phyloP scores from a whole-genome alignment of 2,797 vertebrate species.

The Xenentodon cancila region DNA sequence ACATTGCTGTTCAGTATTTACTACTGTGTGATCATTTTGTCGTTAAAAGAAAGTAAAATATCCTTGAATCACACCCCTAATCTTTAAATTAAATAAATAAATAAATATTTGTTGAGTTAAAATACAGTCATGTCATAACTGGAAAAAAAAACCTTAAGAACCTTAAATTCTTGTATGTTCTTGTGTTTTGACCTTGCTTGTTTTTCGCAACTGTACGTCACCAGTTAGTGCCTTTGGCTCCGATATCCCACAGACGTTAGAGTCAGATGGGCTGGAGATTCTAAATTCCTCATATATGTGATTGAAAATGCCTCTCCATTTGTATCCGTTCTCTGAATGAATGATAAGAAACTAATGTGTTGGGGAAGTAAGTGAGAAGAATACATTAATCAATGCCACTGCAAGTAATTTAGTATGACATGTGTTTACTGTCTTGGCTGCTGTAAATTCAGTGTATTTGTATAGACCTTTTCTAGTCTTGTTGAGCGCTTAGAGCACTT shows the following conservation, averaged over 20 bases:
- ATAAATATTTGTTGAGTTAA: no score
- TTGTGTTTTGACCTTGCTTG: constrained; percentile 4
- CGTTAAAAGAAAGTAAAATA: no score
- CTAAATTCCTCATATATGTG: constrained; percentile 59
- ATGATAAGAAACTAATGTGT: background rate
- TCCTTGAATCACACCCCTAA: no score
- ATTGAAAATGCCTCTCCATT: constrained; percentile 27
- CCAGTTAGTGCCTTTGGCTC: constrained; percentile 10
- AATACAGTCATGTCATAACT: no score
- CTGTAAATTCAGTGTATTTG: background rate
- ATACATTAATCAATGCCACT: constrained; percentile 11
- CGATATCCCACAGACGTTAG: background rate
- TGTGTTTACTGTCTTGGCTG: constrained; percentile 7
- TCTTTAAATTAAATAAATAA: no score
- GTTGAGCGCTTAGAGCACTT: no score
- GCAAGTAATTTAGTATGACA: background rate
- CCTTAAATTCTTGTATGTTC: background rate
- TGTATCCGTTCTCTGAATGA: constrained; percentile 10
- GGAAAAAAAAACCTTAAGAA: no score
- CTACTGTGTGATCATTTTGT: no score
- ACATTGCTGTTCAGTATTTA: no score
- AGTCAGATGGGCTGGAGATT: constrained; percentile 46
- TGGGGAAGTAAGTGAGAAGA: constrained; percentile 20
- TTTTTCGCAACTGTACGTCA: constrained; percentile 14
- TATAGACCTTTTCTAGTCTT: no score